Base-by-base conservation (phyloP, 1,140 invertebrate species). In the Saccostrea glomerata region DNA sequence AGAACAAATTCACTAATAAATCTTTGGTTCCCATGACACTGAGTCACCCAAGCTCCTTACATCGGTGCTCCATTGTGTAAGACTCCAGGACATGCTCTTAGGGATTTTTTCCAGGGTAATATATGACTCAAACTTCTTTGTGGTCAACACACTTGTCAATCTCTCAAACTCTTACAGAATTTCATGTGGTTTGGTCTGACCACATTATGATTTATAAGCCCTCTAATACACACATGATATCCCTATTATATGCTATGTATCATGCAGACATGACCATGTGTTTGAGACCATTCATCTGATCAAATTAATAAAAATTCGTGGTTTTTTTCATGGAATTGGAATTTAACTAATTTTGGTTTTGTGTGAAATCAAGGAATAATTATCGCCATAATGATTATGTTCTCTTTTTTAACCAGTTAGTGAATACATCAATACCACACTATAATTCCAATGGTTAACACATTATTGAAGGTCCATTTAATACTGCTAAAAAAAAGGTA, bases 91-190 rank as follows among this genome's bases (percentile, higher is more conserved):
- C 25, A 13, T 77, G 70, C 25, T 77, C 15, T 12, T 36, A 36
- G 25, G 25, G 70, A 77, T 30, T 77, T 77, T 77, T 25, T 30
- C 70, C 70, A 77, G 12, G 25, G 25, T 23, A 36, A 30, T 77
- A 23, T 73, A 77, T 77, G 70, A 77, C 70, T 77, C 70, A 77
- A 77, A 25, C 70, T 36, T 30, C 23, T 77, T 77, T 77, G 70
- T 77, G 70, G 70, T 77, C 70, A 77, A 25, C 70, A 36, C 2
- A 30, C 70, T 77, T 77, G 70, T 77, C 70, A 77, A 30, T 63
- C 70, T 30, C 70, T 36, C 15, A 15, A 77, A 36, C 70, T 9
- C 70, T 77, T 77, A 36, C 30, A 77, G 25, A 77, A 77, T 77
- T 23, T 25, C 30, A 47, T 77, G 70, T 77, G 70, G 70, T 77